phyloP scores from a whole-genome alignment of 1,140 invertebrate species.

The Ditylenchus dipsaci region DNA sequence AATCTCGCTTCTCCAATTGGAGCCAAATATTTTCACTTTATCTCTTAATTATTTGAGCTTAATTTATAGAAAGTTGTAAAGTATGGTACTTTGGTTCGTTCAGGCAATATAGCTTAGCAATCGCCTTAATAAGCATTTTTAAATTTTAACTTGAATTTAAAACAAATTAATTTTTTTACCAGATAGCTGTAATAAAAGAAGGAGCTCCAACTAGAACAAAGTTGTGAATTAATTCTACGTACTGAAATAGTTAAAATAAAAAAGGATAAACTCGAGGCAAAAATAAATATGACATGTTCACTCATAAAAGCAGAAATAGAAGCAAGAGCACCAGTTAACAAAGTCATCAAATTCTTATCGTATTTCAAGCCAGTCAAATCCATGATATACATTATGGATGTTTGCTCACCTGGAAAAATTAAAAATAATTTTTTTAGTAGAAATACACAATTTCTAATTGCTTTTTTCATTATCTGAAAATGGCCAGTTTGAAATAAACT shows the following conservation, averaged over 20 bases:
- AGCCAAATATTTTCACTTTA: conserved; percentile 54
- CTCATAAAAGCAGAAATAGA: conserved; percentile 55
- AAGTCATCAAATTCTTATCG: conserved; percentile 41
- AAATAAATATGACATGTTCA: conserved; percentile 35
- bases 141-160: too few relatives aligned
- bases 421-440: conserved; percentile 25
- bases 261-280: background rate
- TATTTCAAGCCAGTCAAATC: conserved; percentile 51
- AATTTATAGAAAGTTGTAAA: too few relatives aligned
- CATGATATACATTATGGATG: conserved; percentile 56
- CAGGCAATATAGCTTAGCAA: conserved; percentile 51
- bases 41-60: conserved; percentile 6
- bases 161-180: conserved; percentile 28
- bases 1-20: conserved; percentile 49
- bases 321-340: conserved; percentile 49
- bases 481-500: too few relatives aligned
- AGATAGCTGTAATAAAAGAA: conserved; percentile 48
- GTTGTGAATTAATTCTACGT: conserved; percentile 47
- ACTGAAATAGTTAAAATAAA: background rate
- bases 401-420: conserved; percentile 44
- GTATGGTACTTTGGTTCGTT: conserved; percentile 33
- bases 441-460: too few relatives aligned
- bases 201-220: conserved; percentile 56
- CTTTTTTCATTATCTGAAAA: too few relatives aligned
- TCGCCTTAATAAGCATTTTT: conserved; percentile 32